Evolutionary conservation across 2,113 vertebrate species (phyloP).

Genomic region (Ceyx margarethae): DNA sequence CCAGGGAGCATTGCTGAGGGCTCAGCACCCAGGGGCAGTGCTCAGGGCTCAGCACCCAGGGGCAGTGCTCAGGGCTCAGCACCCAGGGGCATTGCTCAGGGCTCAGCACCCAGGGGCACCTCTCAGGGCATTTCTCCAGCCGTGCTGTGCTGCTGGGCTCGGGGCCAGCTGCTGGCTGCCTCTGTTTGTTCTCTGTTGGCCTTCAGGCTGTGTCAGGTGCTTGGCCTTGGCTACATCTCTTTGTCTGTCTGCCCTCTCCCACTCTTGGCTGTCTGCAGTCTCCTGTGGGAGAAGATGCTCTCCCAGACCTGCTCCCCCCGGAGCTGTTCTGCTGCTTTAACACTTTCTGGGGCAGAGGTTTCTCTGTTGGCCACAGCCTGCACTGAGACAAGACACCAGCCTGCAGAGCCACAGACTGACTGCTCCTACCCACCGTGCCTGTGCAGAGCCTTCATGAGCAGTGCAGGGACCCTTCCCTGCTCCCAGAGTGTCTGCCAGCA

Average conservation of each 20-base stretch:
- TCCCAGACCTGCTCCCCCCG: not conserved
- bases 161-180: not conserved
- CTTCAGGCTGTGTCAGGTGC: not conserved
- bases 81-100: fast-evolving
- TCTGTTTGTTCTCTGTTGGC: not conserved
- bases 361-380: fast-evolving
- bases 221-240: not conserved
- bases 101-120: not conserved
- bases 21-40: not conserved
- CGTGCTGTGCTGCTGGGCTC: not conserved
- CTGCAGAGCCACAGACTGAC: not conserved
- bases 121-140: fast-evolving
- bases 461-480: too few relatives aligned
- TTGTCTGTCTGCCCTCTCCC: conserved; percentile 23
- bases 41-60: not conserved
- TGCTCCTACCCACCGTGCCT: not conserved
- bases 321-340: not conserved
- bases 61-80: not conserved
- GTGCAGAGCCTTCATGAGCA: not conserved
- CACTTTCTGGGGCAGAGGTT: not conserved
- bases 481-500: fast-evolving
- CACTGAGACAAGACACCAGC: fast-evolving
- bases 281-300: not conserved
- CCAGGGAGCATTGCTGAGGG: fast-evolving
- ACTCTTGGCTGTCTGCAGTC: not conserved